phyloP scores from a whole-genome alignment of 2,113 vertebrate genomes.

The Vulpes lagopus region DNA sequence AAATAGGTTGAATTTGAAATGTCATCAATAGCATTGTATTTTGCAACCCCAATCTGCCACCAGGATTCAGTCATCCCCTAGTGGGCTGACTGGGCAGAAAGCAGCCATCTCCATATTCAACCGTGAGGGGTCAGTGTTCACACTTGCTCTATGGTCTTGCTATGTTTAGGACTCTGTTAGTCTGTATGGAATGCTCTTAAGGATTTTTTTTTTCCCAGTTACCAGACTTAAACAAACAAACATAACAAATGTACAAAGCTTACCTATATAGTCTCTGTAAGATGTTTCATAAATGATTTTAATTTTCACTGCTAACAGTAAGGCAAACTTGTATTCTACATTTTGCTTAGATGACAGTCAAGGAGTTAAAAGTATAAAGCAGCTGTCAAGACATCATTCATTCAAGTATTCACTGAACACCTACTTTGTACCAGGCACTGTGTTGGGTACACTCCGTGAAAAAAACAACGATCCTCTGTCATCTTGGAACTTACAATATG shows the following conservation, averaged over 20 bases:
- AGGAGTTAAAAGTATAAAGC: background rate
- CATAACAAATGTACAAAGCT: background rate
- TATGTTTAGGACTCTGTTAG: rapidly evolving
- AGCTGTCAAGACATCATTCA: background rate
- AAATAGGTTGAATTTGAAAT: constrained; percentile 25
- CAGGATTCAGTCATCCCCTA: background rate
- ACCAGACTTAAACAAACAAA: background rate
- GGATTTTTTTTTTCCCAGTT: background rate
- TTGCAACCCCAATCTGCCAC: background rate
- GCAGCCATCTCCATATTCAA: background rate
- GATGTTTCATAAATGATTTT: background rate
- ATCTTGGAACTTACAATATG: rapidly evolving
- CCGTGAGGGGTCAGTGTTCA: constrained; percentile 78
- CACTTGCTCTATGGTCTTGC: background rate
- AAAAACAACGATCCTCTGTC: background rate
- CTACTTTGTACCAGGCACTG: background rate
- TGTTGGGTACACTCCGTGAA: background rate
- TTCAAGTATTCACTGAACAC: background rate
- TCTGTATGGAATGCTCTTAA: background rate
- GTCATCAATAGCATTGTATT: background rate
- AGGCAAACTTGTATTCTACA: background rate
- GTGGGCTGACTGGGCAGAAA: background rate
- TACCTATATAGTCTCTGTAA: background rate
- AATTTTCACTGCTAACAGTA: background rate
- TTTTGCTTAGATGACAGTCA: background rate